Percentiles rank a stretch among this genome's conserved stretches.
Evolutionary conservation across 2,797 vertebrate genomes (phyloP).

Genomic region (Clarias laeviceps): DNA sequence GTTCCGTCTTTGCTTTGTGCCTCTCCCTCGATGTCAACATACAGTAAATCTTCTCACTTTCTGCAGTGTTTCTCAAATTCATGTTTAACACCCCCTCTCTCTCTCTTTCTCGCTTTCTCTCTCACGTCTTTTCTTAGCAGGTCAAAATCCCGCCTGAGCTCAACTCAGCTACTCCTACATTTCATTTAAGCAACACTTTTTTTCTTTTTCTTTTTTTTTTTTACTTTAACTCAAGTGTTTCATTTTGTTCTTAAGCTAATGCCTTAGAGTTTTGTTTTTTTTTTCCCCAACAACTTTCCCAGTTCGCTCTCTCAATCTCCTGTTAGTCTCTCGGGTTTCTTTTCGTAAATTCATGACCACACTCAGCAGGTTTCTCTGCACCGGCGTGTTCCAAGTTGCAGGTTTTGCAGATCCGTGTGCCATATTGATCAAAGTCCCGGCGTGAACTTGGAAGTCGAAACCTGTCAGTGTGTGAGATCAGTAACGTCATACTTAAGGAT

Average conservation of each 20-base stretch:
- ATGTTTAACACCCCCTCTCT: conserved; percentile 32
- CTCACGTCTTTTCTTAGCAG: not conserved
- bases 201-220: not conserved
- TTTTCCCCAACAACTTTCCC: not conserved
- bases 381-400: not conserved
- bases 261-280: not conserved
- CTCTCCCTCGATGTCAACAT: conserved; percentile 48
- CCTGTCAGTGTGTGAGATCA: not conserved
- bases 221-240: not conserved
- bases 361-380: not conserved
- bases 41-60: conserved; percentile 47
- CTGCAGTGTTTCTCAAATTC: conserved; percentile 38
- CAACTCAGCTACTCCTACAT: not conserved
- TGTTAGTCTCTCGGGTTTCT: not conserved
- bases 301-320: not conserved
- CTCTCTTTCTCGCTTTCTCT: not conserved
- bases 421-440: not conserved
- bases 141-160: conserved; percentile 18
- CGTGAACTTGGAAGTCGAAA: not conserved
- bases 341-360: not conserved
- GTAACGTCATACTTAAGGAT: not conserved
- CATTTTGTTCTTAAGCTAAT: conserved; percentile 13
- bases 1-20: conserved; percentile 48
- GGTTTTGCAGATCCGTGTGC: not conserved
- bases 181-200: not conserved